Percentiles rank a stretch among this genome's conserved stretches.
phyloP scores from a whole-genome alignment of 1,140 invertebrate genomes.

The Adoxophyes honmai region DNA sequence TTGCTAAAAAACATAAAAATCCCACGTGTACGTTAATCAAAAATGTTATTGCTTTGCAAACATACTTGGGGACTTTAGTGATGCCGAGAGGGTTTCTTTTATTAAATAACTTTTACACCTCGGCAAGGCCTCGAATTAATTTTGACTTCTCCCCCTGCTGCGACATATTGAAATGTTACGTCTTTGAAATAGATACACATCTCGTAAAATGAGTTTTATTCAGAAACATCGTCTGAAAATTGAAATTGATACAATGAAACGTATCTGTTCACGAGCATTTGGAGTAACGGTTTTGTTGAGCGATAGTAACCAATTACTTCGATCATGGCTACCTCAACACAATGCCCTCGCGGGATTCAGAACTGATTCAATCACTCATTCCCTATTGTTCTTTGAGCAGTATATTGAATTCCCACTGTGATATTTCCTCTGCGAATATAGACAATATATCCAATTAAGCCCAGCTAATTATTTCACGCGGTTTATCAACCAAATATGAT shows the following conservation, averaged over 20 bases:
- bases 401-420: neutral
- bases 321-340: neutral
- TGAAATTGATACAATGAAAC: too few species aligned
- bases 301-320: neutral
- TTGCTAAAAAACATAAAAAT: neutral
- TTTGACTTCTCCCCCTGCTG: neutral
- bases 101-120: conserved; percentile 16
- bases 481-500: too few species aligned
- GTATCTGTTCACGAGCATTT: too few species aligned
- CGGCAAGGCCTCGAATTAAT: neutral
- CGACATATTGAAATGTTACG: too few species aligned
- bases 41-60: neutral
- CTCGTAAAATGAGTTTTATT: too few species aligned
- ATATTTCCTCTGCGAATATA: neutral
- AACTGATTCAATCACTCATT: neutral
- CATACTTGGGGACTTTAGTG: neutral
- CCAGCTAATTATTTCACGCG: too few species aligned
- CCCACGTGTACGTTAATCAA: neutral
- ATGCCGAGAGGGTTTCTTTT: neutral
- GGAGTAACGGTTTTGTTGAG: too few species aligned
- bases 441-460: too few species aligned
- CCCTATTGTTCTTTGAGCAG: neutral
- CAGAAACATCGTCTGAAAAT: too few species aligned
- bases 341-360: conserved; percentile 8
- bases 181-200: too few species aligned